These are phyloP conservation scores for Mesochorus sp. DNA, from an alignment of 2,888 invertebrate species.

Conservation along the genomic window DNA sequence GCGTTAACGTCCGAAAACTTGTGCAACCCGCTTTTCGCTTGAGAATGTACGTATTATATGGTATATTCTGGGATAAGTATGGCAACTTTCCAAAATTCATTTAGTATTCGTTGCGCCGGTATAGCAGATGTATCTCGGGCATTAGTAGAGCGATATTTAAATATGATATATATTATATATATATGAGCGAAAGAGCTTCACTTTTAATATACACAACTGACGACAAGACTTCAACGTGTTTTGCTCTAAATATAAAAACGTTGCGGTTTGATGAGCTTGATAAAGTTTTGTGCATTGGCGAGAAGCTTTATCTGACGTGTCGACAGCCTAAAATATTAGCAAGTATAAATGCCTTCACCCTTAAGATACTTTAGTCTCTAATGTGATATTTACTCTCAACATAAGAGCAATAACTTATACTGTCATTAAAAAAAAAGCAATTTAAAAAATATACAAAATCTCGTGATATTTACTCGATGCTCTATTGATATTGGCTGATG, in stretches of 20 bases:
- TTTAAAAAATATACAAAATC: too few relatives aligned
- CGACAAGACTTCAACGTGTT: too few relatives aligned
- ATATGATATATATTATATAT: background rate
- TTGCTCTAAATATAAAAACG: background rate
- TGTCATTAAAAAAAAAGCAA: too few relatives aligned
- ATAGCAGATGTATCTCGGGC: background rate
- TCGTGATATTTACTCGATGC: too few relatives aligned
- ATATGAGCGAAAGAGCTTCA: background rate
- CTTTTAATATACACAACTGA: background rate
- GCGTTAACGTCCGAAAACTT: background rate
- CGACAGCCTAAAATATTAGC: background rate
- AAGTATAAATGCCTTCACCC: too few relatives aligned
- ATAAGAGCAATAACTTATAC: too few relatives aligned
- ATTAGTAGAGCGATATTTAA: background rate
- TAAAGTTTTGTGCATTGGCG: too few relatives aligned
- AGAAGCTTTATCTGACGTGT: background rate
- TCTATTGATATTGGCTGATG: too few relatives aligned
- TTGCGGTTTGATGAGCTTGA: background rate
- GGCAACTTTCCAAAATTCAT: slow-evolving; percentile 47
- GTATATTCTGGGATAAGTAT: slow-evolving; percentile 14
- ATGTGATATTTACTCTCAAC: too few relatives aligned
- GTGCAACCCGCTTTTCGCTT: slow-evolving; percentile 26
- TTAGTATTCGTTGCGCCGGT: background rate
- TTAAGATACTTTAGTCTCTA: too few relatives aligned
- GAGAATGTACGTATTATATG: slow-evolving; percentile 7